phyloP scores from a whole-genome alignment of 2,888 invertebrate species.

The Hanleya hanleyi region DNA sequence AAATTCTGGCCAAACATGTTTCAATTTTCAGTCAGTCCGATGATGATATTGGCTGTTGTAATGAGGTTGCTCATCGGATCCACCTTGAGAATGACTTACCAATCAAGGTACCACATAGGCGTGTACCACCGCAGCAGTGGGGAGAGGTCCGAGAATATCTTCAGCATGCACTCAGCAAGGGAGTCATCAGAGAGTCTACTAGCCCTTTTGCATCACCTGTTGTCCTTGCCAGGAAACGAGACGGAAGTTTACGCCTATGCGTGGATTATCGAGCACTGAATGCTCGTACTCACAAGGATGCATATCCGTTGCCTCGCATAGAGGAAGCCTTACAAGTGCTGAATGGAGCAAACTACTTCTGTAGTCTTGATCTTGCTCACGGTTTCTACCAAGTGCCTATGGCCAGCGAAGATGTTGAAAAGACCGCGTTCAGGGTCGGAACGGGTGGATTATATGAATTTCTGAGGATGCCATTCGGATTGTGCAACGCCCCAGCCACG shows the following conservation, averaged over 20 bases:
- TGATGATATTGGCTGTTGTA: conserved; percentile 18
- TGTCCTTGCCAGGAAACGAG: conserved; percentile 40
- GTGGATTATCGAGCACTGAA: conserved; percentile 51
- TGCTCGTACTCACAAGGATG: conserved; percentile 42
- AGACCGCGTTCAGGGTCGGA: conserved; percentile 39
- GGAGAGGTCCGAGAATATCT: conserved; percentile 33
- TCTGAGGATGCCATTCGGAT: conserved; percentile 37
- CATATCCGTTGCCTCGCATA: conserved; percentile 51
- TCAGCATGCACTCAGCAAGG: conserved; percentile 18
- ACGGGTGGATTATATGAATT: conserved; percentile 32
- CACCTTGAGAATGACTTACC: conserved; percentile 5
- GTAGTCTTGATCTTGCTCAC: conserved; percentile 29
- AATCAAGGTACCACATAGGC: conserved; percentile 19
- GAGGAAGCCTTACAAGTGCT: conserved; percentile 45
- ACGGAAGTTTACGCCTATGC: conserved; percentile 39
- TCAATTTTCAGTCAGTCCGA: conserved; percentile 7
- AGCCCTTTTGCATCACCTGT: conserved; percentile 43
- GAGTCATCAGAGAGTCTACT: conserved; percentile 19
- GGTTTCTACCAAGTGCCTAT: conserved; percentile 46
- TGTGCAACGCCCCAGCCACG: conserved; percentile 39
- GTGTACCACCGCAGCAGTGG: conserved; percentile 30
- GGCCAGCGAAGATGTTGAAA: conserved; percentile 28
- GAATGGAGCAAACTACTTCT: conserved; percentile 38
- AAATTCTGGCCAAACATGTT: neutral
- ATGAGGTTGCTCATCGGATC: conserved; percentile 12